These are phyloP conservation scores for Plotosus lineatus DNA, from an alignment of 2,113 vertebrate genomes.

Conservation along the genomic window DNA sequence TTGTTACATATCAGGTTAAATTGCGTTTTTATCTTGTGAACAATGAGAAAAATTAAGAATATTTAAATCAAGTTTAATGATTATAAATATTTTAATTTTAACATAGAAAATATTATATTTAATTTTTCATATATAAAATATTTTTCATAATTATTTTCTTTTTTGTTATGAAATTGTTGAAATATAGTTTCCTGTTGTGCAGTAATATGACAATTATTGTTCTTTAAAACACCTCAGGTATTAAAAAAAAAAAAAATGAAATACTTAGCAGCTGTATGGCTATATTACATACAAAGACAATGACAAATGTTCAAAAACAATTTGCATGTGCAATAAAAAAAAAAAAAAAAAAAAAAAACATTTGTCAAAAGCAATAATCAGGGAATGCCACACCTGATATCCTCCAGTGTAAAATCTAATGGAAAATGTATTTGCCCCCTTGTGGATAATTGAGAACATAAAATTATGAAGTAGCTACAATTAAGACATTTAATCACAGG, in stretches of 20 bases:
- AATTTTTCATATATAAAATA: too few relatives aligned
- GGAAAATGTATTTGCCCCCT: background rate
- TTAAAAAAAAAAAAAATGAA: background rate
- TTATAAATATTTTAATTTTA: too few relatives aligned
- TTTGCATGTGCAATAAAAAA: too few relatives aligned
- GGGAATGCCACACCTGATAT: background rate
- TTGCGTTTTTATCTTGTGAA: background rate
- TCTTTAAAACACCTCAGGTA: conserved; percentile 21
- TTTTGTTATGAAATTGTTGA: conserved; percentile 7
- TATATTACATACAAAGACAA: conserved; percentile 8
- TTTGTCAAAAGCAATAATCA: conserved; percentile 1
- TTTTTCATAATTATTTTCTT: too few relatives aligned
- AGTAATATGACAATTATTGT: conserved; percentile 9
- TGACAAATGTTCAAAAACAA: background rate
- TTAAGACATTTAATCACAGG: background rate
- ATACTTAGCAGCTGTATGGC: conserved; percentile 22
- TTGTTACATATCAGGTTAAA: background rate
- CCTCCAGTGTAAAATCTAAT: conserved; percentile 1
- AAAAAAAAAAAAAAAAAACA: too few relatives aligned
- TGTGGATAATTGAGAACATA: background rate
- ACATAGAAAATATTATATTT: too few relatives aligned
- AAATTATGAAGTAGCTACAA: background rate
- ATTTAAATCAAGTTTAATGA: background rate
- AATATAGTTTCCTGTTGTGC: conserved; percentile 29
- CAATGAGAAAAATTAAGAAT: background rate